phyloP scores from a whole-genome alignment of 2,113 vertebrate species.

The Poicephalus meyeri region DNA sequence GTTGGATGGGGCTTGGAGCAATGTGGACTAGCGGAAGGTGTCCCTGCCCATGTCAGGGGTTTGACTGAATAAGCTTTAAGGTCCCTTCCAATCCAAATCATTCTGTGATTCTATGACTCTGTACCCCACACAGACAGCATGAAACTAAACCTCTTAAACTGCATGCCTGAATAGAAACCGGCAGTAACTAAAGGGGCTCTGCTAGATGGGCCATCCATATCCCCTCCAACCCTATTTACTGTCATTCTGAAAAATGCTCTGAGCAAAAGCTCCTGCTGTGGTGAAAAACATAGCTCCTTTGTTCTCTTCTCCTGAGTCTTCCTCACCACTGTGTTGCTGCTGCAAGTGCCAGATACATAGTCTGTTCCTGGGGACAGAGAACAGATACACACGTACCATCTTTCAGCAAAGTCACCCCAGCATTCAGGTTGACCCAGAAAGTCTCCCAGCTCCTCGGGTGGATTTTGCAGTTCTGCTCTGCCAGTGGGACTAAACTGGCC shows the following conservation, averaged over 20 bases:
- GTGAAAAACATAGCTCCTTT: neutral
- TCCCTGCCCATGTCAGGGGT: neutral
- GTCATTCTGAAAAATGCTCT: neutral
- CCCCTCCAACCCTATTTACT: neutral
- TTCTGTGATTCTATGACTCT: neutral
- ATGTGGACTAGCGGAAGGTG: neutral
- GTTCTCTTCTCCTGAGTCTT: neutral
- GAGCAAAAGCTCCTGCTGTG: neutral
- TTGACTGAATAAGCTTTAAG: neutral
- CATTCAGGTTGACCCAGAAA: neutral
- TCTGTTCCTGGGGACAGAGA: fast-evolving
- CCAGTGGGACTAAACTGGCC: neutral
- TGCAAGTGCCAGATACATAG: fast-evolving
- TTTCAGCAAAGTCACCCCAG: neutral
- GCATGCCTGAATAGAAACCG: fast-evolving
- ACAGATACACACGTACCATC: fast-evolving
- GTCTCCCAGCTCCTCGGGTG: neutral
- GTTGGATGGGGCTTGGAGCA: neutral
- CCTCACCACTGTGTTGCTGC: neutral
- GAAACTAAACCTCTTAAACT: neutral
- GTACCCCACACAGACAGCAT: neutral
- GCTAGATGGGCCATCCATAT: neutral
- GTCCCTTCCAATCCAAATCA: neutral
- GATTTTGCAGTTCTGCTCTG: neutral
- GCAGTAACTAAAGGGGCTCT: neutral